Evolutionary conservation across 2,888 invertebrate species (phyloP).

Genomic region (Agrochola circellaris): DNA sequence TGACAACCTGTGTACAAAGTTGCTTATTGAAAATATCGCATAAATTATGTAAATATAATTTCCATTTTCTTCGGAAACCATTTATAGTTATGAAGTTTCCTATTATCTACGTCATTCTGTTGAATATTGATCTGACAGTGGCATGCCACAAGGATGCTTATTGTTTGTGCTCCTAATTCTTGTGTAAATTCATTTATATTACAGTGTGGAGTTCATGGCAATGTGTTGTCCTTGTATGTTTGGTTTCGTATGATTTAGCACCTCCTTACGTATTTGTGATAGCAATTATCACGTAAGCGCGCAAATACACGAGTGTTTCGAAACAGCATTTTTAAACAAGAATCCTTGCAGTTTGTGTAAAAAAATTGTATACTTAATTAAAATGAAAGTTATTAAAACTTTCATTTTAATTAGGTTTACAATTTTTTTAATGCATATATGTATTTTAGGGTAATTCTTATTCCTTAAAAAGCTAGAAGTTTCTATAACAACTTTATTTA

Average conservation of each 20-base stretch:
- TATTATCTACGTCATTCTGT: constrained; percentile 12
- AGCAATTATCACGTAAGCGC: constrained; percentile 57
- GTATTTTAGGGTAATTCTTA: not conserved
- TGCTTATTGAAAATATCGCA: not conserved
- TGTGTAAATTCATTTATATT: constrained; percentile 44
- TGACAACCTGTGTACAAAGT: no score
- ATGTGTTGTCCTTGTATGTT: constrained; percentile 55
- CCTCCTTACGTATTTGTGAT: constrained; percentile 55
- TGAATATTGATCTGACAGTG: constrained; percentile 49
- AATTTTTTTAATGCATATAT: not conserved
- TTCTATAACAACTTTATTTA: not conserved
- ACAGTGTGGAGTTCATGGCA: constrained; percentile 57
- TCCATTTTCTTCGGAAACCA: constrained; percentile 28
- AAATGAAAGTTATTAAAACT: no score
- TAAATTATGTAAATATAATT: constrained; percentile 12
- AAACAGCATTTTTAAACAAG: no score
- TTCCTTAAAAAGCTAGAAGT: not conserved
- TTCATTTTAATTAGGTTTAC: no score
- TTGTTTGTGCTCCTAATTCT: constrained; percentile 52
- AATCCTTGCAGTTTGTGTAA: no score
- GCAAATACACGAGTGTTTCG: not conserved
- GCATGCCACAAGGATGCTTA: constrained; percentile 26
- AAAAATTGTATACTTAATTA: no score
- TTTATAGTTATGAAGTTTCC: constrained; percentile 11
- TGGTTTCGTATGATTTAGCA: constrained; percentile 50